Base-by-base conservation (phyloP, 2,888 invertebrate genomes). In the Epinotia brunnichana region DNA sequence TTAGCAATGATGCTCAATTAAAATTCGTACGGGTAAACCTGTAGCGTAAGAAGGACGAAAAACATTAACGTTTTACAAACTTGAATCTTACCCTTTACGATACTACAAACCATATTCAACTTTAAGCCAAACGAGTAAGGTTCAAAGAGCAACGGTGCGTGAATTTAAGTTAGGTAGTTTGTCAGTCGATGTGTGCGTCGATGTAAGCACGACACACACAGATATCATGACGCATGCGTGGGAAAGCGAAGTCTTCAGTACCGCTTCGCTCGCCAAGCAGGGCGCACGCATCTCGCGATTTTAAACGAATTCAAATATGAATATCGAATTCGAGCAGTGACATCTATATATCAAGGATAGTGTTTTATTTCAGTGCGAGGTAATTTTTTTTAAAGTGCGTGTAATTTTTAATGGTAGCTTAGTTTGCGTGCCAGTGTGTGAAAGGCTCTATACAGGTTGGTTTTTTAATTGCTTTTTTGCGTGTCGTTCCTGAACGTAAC, bases 141-240 rank as follows among this genome's bases (percentile, higher is more conserved):
- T 74, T 19, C 59, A 77, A 73, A 81, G 76, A 80, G 48, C 72
- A 66, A 68, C 74, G 74, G 51, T 53, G 48, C 53, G 21, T 60
- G 1, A 0, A 29, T 67, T 69, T 74, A 75, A 76, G 79, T 85
- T 84, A 83, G 85, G 87, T 90, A 87, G 86, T 88, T 90, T 89
- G 87, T 86, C 86, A 86, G 86, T 86, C 87, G 85, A 87, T 89
- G 90, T 87, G 86, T 87, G 75, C 68, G 75, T 75, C 76, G 70
- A 76, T 80, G 79, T 81, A 77, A 77, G 76, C 74, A 78, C 72
- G 67, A 73, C 74, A 77, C 76, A 78, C 78, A 79, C 80, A 80
- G 76, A 79, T 80, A 75, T 74, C 62, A 79, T 67, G 61, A 81
- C 91, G 92, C 92, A 88, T 88, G 92, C 91, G 91, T 80, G 76